Evolutionary conservation across 2,888 invertebrate species (phyloP), one percentile per base, ranked within the genome.

Genomic region (Sminthurides aquaticus): DNA sequence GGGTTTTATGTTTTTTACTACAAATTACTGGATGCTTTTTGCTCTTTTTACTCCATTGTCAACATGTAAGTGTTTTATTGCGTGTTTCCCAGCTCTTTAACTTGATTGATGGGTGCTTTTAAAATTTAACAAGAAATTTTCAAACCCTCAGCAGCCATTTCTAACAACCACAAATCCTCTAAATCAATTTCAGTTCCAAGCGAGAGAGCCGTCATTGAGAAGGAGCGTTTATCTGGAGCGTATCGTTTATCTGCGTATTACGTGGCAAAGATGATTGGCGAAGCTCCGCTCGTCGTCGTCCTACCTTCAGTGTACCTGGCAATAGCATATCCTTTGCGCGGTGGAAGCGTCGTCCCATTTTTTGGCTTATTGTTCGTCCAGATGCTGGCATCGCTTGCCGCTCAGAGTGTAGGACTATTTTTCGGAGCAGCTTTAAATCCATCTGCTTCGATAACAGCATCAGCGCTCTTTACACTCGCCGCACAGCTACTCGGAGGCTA

Each of bases 1-100:
- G 79, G 90, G 89, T 57, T 88, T 88, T 88, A 86, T 90, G 86
- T 90, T 89, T 78, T 90, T 89, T 79, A 87, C 87, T 66, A 87
- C 87, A 60, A 88, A 87, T 26, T 89, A 89, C 77, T 89, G 89
- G 89, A 89, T 88, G 86, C 81, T 90, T 66, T 87, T 87, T 77
- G 87, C 89, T 22, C 83, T 88, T 73, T 89, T 90, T 76, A 87
- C 88, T 71, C 87, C 89, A 58, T 82, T 90, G 48, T 86, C 86
- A 77, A 87, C 89, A 77, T 89, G 89, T 89, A 79, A 85, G 87
- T 84, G 8, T 49, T 18, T 25, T 67, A n/a, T 2, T 52, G 20
- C 5, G 54, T 11, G 20, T 52, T n/a, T 20, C 8, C 5, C 24
- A 20, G 24, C 54, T 22, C 24, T n/a, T 15, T 11, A 43, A 18